phyloP scores from a whole-genome alignment of 1,140 invertebrate species.

The Olivierus martensii region DNA sequence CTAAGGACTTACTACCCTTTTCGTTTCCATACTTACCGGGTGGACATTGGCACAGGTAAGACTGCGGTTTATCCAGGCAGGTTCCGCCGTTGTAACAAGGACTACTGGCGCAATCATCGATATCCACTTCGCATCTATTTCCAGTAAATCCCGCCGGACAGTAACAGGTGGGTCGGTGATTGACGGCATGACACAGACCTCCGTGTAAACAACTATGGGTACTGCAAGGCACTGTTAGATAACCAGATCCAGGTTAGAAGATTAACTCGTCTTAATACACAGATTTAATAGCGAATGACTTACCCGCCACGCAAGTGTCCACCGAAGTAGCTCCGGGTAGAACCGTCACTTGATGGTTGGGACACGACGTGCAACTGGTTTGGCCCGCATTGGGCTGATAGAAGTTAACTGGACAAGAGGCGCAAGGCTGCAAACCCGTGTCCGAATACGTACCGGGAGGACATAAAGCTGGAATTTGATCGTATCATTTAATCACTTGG shows the following conservation, averaged over 20 bases:
- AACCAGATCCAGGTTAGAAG: not conserved
- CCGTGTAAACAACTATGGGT: conserved; percentile 73
- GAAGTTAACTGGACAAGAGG: conserved; percentile 81
- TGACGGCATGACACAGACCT: conserved; percentile 62
- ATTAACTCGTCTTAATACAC: too few species aligned
- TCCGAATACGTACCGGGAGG: conserved; percentile 80
- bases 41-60: conserved; percentile 71
- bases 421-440: conserved; percentile 88
- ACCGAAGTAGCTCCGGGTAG: conserved; percentile 52
- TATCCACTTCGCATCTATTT: conserved; percentile 79
- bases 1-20: not conserved
- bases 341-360: conserved; percentile 67
- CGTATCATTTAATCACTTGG: too few species aligned
- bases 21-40: conserved; percentile 28
- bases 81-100: conserved; percentile 86
- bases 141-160: conserved; percentile 93
- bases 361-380: conserved; percentile 70
- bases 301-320: conserved; percentile 59
- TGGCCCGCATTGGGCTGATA: conserved; percentile 72
- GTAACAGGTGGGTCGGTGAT: conserved; percentile 37
- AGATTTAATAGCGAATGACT: not conserved
- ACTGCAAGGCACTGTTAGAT: conserved; percentile 12
- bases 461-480: conserved; percentile 43
- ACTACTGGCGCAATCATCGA: conserved; percentile 80
- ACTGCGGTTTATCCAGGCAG: conserved; percentile 80